Evolutionary conservation across 2,888 invertebrate species (phyloP), one percentile per base, ranked within the genome.

Genomic region (Leptarthrus brevirostris): DNA sequence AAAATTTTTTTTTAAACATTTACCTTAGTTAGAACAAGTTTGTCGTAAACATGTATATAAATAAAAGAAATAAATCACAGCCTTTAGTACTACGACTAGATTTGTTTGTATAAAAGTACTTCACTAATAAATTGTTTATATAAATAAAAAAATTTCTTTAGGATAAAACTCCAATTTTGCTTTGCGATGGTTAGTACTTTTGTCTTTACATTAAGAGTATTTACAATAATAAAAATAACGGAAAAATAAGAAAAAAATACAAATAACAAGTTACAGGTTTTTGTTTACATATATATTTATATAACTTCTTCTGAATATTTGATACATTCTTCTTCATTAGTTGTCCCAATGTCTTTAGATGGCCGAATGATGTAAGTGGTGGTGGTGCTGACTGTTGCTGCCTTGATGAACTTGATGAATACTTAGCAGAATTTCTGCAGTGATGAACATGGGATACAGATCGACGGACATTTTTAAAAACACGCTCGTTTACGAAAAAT

Each of bases 261-360:
- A 66, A 66, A 66, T 66, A 66, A 66, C 61, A 61, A 47, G 26
- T 66, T 66, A 66, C 66, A 66, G 47, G 14, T 66, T 66, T 66
- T 66, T 66, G 44, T 66, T 66, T 66, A 66, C 66, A 66, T 66
- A 66, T 66, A 66, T 66, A 47, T 66, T 66, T 66, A 26, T n/a
- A n/a, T n/a, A 66, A 61, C 12, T 34, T 61, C 36, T 20, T 61
- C n/a, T 66, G 66, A 47, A 66, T 47, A 66, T 26, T 66, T 12
- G 34, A 49, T 66, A 66, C 66, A 66, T 47, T 66, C 66, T 66
- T 66, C 66, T 66, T 61, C 61, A 61, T 66, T 47, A 47, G 66
- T 49, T 66, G 66, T 18, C 36, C 61, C 61, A 6, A 47, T 14
- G 47, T 47, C 47, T 47, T 14, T 47, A n/a, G 16, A 5, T 47